Base-by-base conservation (phyloP, 2,113 vertebrate species). In the Gavialis gangeticus region DNA sequence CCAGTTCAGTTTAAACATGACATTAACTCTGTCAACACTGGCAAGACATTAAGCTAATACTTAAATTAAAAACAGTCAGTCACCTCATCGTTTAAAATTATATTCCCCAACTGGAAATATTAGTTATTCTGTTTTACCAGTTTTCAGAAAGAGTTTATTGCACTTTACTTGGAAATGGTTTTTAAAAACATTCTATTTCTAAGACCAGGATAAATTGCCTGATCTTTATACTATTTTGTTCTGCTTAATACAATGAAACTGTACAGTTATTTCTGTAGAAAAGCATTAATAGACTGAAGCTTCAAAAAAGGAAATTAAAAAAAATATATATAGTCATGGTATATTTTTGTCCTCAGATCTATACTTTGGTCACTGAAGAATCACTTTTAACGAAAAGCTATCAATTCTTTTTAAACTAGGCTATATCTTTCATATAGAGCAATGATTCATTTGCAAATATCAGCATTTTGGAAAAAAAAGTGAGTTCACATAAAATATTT, bases 1-100 rank as follows among this genome's bases (percentile, higher is more conserved):
- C 97, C 95, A 97, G 92, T 95, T 97, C 80, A 97, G 94, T 95
- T 95, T 96, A 97, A 96, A 98, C 95, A 96, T 97, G 76, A 98
- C 97, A 98, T 96, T 88, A 97, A 88, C 91, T 92, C 96, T 95
- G 95, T 94, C 85, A 89, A 94, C 28, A 92, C 93, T 87, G 95
- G 95, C 79, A 96, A 97, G 89, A 97, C 94, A 85, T 90, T 77
- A 54, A 46, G 60, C 92, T 94, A 97, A 96, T 93, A 96, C 92
- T 93, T 96, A 90, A 91, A 93, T 82, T 78, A 76, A 59, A 91
- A 84, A 91, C 88, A 89, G 69, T 93, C 84, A 83, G 89, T 92
- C 84, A 85, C 85, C 64, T 58, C 37, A 90, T 81, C 24, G 89
- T 22, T 66, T 22, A 91, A 69, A 84, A 78, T 64, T 75, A 56